phyloP scores from a whole-genome alignment of 2,113 vertebrate genomes.

The Atlantisia rogersi region DNA sequence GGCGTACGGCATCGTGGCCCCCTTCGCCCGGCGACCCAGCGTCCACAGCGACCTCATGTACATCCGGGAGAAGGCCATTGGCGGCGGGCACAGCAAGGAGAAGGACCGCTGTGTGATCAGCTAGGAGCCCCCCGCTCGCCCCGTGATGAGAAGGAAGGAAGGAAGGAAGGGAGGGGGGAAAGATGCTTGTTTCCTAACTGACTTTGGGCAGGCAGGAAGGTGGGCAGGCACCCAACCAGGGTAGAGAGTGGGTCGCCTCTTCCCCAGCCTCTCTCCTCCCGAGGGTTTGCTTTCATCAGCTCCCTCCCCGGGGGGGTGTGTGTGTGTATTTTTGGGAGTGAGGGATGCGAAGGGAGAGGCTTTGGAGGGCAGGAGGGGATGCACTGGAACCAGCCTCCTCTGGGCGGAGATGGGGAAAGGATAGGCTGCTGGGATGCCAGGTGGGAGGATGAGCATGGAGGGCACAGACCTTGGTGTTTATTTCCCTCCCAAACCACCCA shows the following conservation, averaged over 20 bases:
- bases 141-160: neutral
- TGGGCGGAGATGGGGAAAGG: neutral
- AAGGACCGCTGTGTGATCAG: constrained; percentile 94
- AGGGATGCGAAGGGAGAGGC: neutral
- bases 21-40: constrained; percentile 92
- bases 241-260: neutral
- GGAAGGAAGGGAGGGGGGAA: neutral
- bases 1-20: constrained; percentile 91
- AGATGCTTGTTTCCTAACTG: neutral
- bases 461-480: neutral
- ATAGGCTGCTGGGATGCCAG: neutral
- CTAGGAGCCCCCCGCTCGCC: constrained; percentile 62
- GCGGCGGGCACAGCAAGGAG: constrained; percentile 86
- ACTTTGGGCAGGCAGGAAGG: constrained; percentile 6
- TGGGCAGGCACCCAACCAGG: neutral
- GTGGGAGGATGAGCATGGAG: neutral
- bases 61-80: constrained; percentile 91
- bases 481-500: neutral
- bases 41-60: constrained; percentile 99
- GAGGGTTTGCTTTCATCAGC: neutral
- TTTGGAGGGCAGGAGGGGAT: neutral
- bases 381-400: neutral
- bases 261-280: constrained; percentile 1
- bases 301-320: neutral
- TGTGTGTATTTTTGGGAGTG: neutral